Conservation (phyloP, 1,140 invertebrate genomes). For the Lasioglossum baleicum region DNA sequence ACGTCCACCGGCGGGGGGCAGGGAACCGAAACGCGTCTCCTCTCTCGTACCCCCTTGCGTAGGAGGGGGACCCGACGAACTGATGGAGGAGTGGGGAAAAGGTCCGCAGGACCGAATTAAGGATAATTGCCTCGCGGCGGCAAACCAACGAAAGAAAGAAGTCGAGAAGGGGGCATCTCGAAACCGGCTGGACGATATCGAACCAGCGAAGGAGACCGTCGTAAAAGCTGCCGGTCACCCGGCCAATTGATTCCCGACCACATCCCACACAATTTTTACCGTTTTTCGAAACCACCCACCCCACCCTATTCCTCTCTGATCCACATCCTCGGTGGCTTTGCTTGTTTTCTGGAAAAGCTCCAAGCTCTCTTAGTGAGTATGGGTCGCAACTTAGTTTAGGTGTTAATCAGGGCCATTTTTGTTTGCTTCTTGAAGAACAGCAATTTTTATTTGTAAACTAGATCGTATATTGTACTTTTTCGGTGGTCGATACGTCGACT, state of each 20-base stretch:
- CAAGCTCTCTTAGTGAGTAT: too few relatives aligned
- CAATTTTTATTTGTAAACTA: too few relatives aligned
- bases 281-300: not conserved
- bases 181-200: constrained; percentile 52
- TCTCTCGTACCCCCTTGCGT: not conserved
- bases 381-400: too few relatives aligned
- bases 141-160: constrained; percentile 38
- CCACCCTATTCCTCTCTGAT: too few relatives aligned
- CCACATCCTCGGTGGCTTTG: not conserved
- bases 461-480: too few relatives aligned
- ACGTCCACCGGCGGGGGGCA: not conserved
- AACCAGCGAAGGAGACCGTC: constrained; percentile 6
- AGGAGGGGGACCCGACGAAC: not conserved
- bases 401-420: too few relatives aligned
- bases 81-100: too few relatives aligned
- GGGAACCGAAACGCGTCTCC: not conserved
- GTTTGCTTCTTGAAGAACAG: too few relatives aligned
- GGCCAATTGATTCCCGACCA: constrained; percentile 52
- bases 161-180: not conserved
- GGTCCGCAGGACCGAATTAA: constrained; percentile 67
- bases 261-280: not conserved
- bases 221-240: constrained; percentile 49
- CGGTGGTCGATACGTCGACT: too few relatives aligned
- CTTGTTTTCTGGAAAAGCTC: too few relatives aligned
- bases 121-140: constrained; percentile 71